A percentile compares a stretch with the other conserved stretches of the same genome.
Conservation (phyloP, 2,797 vertebrate species). For the Cynopterus sphinx region DNA sequence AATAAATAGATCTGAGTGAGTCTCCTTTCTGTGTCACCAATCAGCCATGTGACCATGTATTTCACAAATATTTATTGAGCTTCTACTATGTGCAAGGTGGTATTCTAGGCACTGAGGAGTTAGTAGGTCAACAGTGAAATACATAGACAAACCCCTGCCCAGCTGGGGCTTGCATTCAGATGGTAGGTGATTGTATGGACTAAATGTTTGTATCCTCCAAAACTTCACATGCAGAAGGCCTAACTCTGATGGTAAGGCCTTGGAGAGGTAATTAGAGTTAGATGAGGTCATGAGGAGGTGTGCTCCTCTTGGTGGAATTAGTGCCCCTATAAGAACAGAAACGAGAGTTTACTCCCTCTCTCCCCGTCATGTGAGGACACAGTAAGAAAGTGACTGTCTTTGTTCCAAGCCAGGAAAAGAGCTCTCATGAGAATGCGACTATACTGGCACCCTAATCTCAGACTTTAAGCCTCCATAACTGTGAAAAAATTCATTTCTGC, state of each 20-base stretch:
- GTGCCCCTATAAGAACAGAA: background rate
- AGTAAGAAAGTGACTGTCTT: background rate
- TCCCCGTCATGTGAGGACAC: background rate
- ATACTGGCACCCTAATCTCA: background rate
- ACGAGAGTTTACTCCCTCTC: background rate
- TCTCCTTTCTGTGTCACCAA: background rate
- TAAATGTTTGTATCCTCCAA: background rate
- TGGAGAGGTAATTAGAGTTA: background rate
- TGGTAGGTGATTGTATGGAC: background rate
- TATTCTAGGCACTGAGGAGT: background rate
- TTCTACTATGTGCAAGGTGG: background rate
- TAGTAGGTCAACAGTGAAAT: background rate
- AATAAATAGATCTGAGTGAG: background rate
- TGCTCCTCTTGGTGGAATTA: background rate
- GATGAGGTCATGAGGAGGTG: background rate
- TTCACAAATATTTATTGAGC: background rate
- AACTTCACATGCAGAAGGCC: background rate
- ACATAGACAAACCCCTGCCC: background rate
- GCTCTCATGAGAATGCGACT: fast-evolving
- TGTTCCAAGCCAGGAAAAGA: background rate
- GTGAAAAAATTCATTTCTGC: background rate
- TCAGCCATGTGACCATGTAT: background rate
- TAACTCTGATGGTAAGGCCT: background rate
- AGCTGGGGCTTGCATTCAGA: background rate
- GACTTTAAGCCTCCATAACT: background rate